Percentiles rank a stretch among this genome's conserved stretches.
phyloP scores from a whole-genome alignment of 2,797 vertebrate genomes.

The Trichosurus vulpecula region DNA sequence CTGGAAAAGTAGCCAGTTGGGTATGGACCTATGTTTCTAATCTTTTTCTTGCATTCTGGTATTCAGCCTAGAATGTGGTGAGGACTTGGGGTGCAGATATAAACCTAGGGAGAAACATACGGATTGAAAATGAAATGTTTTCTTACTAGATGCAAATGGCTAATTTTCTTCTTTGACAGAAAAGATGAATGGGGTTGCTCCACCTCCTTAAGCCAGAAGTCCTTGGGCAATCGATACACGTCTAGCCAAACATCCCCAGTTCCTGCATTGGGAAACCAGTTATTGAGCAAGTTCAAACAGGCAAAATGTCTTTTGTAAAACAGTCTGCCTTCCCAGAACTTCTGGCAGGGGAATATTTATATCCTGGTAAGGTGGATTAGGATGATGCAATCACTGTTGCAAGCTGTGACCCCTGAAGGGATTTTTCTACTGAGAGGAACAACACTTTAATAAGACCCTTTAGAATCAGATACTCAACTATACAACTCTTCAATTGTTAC shows the following conservation, averaged over 20 bases:
- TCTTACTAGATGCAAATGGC: conserved; percentile 66
- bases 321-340: conserved; percentile 18
- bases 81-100: conserved; percentile 14
- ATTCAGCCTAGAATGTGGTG: background rate
- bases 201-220: conserved; percentile 89
- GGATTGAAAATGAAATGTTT: conserved; percentile 29
- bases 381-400: background rate
- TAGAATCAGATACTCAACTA: background rate
- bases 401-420: background rate
- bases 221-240: conserved; percentile 89
- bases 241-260: conserved; percentile 89
- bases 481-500: background rate
- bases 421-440: background rate
- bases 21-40: background rate
- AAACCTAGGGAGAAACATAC: conserved; percentile 7
- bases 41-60: background rate
- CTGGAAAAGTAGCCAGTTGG: background rate
- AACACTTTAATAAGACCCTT: background rate
- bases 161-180: conserved; percentile 64
- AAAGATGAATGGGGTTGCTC: conserved; percentile 68
- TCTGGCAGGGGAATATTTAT: background rate
- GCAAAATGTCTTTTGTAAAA: conserved; percentile 60
- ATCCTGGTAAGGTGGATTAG: background rate
- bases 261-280: conserved; percentile 83
- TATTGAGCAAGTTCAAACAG: conserved; percentile 71